Base-by-base conservation (phyloP, 2,888 invertebrate genomes). In the Ophion ellenae region DNA sequence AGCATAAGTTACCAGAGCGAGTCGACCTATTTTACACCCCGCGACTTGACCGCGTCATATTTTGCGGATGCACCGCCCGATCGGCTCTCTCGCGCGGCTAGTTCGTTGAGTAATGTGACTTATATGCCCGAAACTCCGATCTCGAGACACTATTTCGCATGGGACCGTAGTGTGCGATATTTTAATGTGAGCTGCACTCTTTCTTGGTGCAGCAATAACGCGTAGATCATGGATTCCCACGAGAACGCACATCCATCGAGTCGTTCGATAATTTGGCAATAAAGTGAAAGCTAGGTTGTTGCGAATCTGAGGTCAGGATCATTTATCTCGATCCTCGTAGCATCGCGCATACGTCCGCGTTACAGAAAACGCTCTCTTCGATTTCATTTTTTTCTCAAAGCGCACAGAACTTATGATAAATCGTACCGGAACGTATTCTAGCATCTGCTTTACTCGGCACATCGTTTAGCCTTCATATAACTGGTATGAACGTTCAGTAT, bases 271-370 rank as follows among this genome's bases (percentile, higher is more conserved):
- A 81, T 87, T 83, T 59, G 81, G 83, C 81, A 71, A 67, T 75
- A 73, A 81, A 86, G 87, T 87, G 86, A 87, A 87, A 87, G 87
- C 84, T 85, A 87, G 53, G 53, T 87, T 85, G 84, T 82, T 57
- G 74, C 75, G 45, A 70, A 47, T 40, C 28, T 53, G 74, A 69
- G 75, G 32, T 79, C 75, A 69, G 59, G 57, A 69, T 69, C 81
- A 57, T 61, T 85, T 75, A 57, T 73, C 82, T 70, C 71, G 73
- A 76, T 85, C 64, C 71, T 20, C 53, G 53, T 64, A 76, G 24
- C 45, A 81, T 76, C 69, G 14, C 47, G 24, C 61, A 70, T 47
- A 47, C 47, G 47, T 71, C 64, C 71, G 53, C 32, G 47, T 63
- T 63, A n/a, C 45, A 70, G 32, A 61, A 63, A 63, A 45, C 70